phyloP scores from a whole-genome alignment of 2,113 vertebrate genomes.

The Oryctolagus cuniculus region mOryCun1.1 NC_091434.1:42360001-42360500 shows the following conservation, averaged over 20 bases:
- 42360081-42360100: not conserved
- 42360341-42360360: not conserved
- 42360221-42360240: not conserved
- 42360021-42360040: not conserved
- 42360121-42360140: constrained; percentile 24
- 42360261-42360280: not conserved
- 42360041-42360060: not conserved
- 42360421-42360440: constrained; percentile 21
- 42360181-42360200: not conserved
- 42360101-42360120: constrained; percentile 28
- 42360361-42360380: constrained; percentile 7
- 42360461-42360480: constrained; percentile 1
- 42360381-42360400: not conserved
- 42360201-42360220: not conserved
- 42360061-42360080: not conserved
- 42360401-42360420: not conserved
- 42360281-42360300: constrained; percentile 36
- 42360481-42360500: not conserved
- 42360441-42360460: not conserved
- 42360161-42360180: constrained; percentile 31
- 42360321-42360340: constrained; percentile 27
- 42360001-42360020: not conserved
- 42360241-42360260: not conserved
- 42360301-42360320: not conserved
- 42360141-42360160: constrained; percentile 21